Percentiles rank a stretch among this genome's conserved stretches.
These are phyloP conservation scores for Crambe crambe DNA, from an alignment of 37 sponge, comb jelly and placozoan genomes.

Conservation along the genomic window DNA sequence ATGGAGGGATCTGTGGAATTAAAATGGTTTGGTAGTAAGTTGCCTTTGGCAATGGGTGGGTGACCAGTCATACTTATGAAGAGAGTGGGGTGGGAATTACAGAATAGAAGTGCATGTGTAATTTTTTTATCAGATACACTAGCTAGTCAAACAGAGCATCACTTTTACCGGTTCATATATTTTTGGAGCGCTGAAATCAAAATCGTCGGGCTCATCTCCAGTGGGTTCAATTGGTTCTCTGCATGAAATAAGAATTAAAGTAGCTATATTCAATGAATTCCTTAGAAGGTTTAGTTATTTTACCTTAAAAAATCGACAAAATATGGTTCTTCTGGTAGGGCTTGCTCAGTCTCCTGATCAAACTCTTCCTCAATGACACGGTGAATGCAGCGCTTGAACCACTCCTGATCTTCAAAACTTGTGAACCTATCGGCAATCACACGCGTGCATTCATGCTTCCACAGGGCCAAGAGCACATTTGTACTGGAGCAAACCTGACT, in stretches of 20 bases:
- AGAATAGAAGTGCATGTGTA: not conserved
- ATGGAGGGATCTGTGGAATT: conserved; percentile 71
- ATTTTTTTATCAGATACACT: no score
- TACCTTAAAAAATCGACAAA: conserved; percentile 97
- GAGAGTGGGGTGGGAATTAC: not conserved
- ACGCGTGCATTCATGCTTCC: conserved; percentile 94
- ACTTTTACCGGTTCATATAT: conserved; percentile 90
- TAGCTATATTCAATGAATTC: not conserved
- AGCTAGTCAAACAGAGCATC: no score
- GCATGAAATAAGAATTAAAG: not conserved
- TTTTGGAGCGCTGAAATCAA: conserved; percentile 95
- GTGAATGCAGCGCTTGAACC: conserved; percentile 75
- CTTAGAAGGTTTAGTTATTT: not conserved
- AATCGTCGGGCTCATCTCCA: conserved; percentile 96
- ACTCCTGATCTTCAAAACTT: conserved; percentile 89
- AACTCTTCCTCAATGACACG: conserved; percentile 73
- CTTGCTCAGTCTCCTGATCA: conserved; percentile 37
- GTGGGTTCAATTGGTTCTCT: conserved; percentile 95
- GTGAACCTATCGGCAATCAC: conserved; percentile 98
- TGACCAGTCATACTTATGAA: no score
- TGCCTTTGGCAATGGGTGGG: no score
- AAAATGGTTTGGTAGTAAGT: not conserved
- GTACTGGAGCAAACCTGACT: conserved; percentile 47
- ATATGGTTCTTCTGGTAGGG: conserved; percentile 90
- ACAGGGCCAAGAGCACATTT: conserved; percentile 74